Base-by-base conservation (phyloP, 2,113 vertebrate species). In the Centropus bengalensis region DNA sequence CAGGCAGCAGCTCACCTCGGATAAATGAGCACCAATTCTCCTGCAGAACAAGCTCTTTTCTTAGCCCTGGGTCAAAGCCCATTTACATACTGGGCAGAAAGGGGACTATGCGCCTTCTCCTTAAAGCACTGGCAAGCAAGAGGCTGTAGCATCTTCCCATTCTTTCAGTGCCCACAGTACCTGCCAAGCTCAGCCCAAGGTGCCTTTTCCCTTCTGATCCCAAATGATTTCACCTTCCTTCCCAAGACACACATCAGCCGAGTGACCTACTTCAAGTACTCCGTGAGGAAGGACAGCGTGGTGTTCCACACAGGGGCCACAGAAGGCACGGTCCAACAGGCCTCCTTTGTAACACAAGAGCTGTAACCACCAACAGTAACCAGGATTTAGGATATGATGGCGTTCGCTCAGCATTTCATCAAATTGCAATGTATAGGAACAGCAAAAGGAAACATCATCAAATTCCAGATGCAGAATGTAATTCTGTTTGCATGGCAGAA, bases 381-480 rank as follows among this genome's bases (percentile, higher is more conserved):
- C 75, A 77, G 63, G 38, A 87, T 38, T 71, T 69, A 80, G 89
- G 94, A 56, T 47, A 82, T 13, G 7, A 88, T 77, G 94, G 79
- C 56, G 74, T 80, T 85, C 23, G 5, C 71, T 86, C 89, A 83
- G 68, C 52, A 44, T 90, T 78, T 80, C 63, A 77, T 44, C 77
- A 78, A 63, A 66, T 8, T 81, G 55, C 36, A 88, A 86, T 81
- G 79, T 83, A 84, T 81, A 80, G 27, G 69, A 96, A 89, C 82
- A 94, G 93, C 85, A 82, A 95, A 94, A 94, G 87, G 82, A 96
- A 96, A 96, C 85, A 91, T 78, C 94, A 94, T 96, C 87, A 95
- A 93, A 95, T 96, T 96, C 96, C 96, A 97, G 94, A 96, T 95
- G 96, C 93, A 94, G 88, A 93, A 88, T 90, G 89, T 92, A 96